A percentile compares a stretch with the other conserved stretches of the same genome.
These are phyloP conservation scores for Propithecus perrieri DNA, from an alignment of 2,797 vertebrate genomes.

Conservation along the genomic window DNA sequence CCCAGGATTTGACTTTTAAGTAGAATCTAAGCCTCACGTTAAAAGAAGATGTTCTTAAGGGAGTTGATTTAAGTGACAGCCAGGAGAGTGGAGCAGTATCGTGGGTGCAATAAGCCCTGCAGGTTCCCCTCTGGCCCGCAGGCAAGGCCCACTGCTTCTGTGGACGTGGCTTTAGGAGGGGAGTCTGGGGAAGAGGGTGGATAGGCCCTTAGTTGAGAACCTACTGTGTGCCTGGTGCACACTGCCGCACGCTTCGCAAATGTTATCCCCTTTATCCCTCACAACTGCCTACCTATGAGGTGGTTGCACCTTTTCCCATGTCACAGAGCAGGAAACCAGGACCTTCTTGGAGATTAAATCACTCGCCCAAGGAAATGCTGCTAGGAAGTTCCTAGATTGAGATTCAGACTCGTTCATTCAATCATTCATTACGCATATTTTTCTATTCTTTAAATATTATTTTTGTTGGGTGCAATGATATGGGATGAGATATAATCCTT, in stretches of 20 bases:
- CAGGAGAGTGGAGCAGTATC: accelerated
- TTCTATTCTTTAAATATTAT: neutral
- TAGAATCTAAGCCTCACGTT: neutral
- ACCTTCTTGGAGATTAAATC: neutral
- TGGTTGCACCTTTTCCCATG: neutral
- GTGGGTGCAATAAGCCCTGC: neutral
- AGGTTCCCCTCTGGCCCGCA: accelerated
- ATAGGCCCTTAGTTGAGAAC: neutral
- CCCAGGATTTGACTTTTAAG: neutral
- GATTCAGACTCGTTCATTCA: neutral
- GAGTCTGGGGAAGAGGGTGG: neutral
- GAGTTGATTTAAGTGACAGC: neutral
- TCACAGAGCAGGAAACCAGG: neutral
- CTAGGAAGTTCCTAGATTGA: neutral
- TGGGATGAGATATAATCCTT: neutral
- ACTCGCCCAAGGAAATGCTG: neutral
- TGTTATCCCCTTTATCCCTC: neutral
- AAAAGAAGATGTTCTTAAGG: neutral
- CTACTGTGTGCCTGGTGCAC: accelerated
- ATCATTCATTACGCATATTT: neutral
- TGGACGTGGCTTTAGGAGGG: accelerated
- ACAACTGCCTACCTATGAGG: too few species aligned
- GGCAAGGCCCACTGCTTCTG: neutral
- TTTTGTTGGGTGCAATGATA: neutral
- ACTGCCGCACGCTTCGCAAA: neutral